Percentiles rank a stretch among this genome's conserved stretches.
These are phyloP conservation scores for Phyto melanocephala DNA, from an alignment of 2,888 invertebrate genomes.

Conservation along the genomic window DNA sequence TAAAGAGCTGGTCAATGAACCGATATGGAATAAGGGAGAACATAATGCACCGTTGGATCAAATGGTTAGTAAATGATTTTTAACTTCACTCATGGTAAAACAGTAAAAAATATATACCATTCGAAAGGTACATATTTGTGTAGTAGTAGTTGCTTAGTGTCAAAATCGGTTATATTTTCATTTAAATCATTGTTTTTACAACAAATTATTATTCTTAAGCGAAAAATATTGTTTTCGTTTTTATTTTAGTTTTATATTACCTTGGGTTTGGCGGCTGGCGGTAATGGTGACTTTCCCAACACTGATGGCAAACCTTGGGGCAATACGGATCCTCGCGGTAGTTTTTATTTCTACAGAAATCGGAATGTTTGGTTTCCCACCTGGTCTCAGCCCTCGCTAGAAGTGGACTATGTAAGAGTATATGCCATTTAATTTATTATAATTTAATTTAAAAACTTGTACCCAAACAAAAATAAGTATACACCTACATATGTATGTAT, in stretches of 20 bases:
- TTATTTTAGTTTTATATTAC: slow-evolving; percentile 85
- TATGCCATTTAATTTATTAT: slow-evolving; percentile 71
- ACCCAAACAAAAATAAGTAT: no score
- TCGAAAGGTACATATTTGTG: no score
- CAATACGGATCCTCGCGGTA: slow-evolving; percentile 84
- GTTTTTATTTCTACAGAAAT: slow-evolving; percentile 85
- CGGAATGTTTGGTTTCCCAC: slow-evolving; percentile 83
- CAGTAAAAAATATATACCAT: no score
- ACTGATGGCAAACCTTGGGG: slow-evolving; percentile 85
- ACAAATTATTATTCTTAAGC: no score
- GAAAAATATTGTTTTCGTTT: neutral
- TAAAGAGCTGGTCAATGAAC: slow-evolving; percentile 72
- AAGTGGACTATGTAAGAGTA: slow-evolving; percentile 76
- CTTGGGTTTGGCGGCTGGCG: slow-evolving; percentile 89
- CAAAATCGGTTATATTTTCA: no score
- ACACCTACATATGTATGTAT: no score
- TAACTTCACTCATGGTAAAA: no score
- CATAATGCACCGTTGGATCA: slow-evolving; percentile 87
- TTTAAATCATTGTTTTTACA: neutral
- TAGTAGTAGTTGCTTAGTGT: no score
- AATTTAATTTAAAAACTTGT: slow-evolving; percentile 1
- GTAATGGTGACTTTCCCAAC: slow-evolving; percentile 86
- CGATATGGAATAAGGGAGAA: slow-evolving; percentile 82
- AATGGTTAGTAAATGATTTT: slow-evolving; percentile 79
- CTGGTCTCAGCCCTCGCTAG: slow-evolving; percentile 81